Evolutionary conservation across 2,797 vertebrate species (phyloP).

Genomic region (Agapornis canus): DNA sequence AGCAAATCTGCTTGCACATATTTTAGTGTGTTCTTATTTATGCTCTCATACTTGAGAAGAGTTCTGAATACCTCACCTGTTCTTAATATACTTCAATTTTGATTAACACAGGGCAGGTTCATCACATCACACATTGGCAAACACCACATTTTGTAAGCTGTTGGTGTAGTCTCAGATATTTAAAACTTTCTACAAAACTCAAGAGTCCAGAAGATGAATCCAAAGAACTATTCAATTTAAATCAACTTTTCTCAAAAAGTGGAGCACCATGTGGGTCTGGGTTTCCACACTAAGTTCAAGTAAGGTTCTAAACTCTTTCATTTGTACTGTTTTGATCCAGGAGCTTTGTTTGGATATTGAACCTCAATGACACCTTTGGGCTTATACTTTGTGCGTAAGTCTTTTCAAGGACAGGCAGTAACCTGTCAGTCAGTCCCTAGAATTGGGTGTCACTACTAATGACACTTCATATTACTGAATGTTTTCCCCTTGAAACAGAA

Average conservation of each 20-base stretch:
- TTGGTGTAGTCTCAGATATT: neutral
- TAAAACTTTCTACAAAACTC: neutral
- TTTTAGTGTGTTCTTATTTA: neutral
- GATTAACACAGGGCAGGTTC: accelerated
- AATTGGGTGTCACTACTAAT: neutral
- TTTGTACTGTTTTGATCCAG: neutral
- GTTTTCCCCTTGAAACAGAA: neutral
- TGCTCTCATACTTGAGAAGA: neutral
- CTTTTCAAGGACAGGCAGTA: neutral
- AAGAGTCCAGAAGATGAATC: neutral
- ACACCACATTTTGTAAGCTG: neutral
- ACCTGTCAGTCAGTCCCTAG: neutral
- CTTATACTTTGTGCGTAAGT: neutral
- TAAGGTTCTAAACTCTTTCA: neutral
- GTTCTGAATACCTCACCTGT: neutral
- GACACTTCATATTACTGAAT: neutral
- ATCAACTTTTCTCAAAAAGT: neutral
- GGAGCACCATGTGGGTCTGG: accelerated
- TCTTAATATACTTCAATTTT: neutral
- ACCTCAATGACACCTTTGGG: neutral
- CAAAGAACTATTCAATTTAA: neutral
- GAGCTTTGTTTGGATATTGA: neutral
- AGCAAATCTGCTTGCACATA: accelerated
- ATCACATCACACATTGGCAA: neutral
- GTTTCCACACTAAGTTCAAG: neutral